A percentile compares a stretch with the other conserved stretches of the same genome.
These are phyloP conservation scores for Crepidodera aurea DNA, from an alignment of 2,888 invertebrate species.

Conservation along the genomic window DNA sequence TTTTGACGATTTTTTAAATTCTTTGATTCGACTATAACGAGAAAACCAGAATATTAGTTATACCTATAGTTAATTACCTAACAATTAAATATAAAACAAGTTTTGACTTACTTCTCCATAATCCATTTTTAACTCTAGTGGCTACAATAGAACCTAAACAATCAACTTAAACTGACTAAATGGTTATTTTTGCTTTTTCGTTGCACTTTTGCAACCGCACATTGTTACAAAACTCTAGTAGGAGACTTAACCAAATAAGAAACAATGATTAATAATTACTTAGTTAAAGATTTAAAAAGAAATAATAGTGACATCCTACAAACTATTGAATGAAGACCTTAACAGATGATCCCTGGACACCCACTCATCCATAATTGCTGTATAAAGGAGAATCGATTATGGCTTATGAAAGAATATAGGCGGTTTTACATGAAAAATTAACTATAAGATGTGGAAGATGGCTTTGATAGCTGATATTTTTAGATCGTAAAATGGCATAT, in stretches of 20 bases:
- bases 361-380: neutral
- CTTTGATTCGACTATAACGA: too few relatives aligned
- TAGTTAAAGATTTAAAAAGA: constrained; percentile 5
- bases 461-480: too few relatives aligned
- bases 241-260: constrained; percentile 19
- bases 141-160: neutral
- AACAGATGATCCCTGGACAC: neutral
- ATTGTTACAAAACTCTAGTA: constrained; percentile 8
- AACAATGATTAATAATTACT: constrained; percentile 11
- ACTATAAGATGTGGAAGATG: too few relatives aligned
- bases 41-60: too few relatives aligned
- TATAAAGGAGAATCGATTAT: too few relatives aligned
- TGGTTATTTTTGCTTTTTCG: neutral
- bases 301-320: constrained; percentile 23
- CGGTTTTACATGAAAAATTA: too few relatives aligned
- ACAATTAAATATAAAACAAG: too few relatives aligned
- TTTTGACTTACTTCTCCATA: neutral
- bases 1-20: too few relatives aligned
- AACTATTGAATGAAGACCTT: constrained; percentile 14
- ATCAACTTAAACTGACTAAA: neutral
- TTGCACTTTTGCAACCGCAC: constrained; percentile 4
- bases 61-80: too few relatives aligned
- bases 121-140: neutral
- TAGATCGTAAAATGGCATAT: too few relatives aligned
- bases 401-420: too few relatives aligned